phyloP scores from a whole-genome alignment of 2,113 vertebrate genomes.

The Pedetes capensis region DNA sequence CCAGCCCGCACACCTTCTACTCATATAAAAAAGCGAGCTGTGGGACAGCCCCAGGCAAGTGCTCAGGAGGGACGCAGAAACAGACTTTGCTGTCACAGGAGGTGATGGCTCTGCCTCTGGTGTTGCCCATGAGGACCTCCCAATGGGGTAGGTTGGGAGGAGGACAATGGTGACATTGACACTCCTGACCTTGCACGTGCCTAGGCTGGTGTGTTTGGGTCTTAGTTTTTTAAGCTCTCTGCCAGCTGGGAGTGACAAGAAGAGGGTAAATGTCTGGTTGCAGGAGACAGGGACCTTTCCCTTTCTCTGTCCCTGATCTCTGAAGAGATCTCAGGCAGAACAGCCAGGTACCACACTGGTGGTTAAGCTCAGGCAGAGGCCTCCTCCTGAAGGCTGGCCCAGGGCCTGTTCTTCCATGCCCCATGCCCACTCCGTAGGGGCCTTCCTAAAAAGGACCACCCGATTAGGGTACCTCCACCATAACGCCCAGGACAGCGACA shows the following conservation, averaged over 20 bases:
- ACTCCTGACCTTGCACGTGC: neutral
- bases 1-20: too few relatives aligned
- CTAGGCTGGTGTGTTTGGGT: neutral
- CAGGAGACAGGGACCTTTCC: too few relatives aligned
- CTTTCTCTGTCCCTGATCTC: neutral
- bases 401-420: neutral
- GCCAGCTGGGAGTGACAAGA: neutral
- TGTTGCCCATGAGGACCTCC: neutral
- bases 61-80: neutral
- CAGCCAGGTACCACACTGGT: fast-evolving
- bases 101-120: neutral
- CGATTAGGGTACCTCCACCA: neutral
- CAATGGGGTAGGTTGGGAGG: neutral
- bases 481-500: too few relatives aligned
- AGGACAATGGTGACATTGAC: neutral
- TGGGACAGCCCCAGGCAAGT: too few relatives aligned
- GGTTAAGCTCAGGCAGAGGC: neutral
- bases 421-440: neutral
- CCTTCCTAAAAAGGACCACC: neutral
- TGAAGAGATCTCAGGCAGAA: neutral
- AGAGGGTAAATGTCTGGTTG: fast-evolving
- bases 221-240: neutral
- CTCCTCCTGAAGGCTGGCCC: neutral
- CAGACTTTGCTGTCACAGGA: neutral
- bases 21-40: neutral